Conservation (phyloP, 2,888 invertebrate species). For the Auanema sp. region DNA sequence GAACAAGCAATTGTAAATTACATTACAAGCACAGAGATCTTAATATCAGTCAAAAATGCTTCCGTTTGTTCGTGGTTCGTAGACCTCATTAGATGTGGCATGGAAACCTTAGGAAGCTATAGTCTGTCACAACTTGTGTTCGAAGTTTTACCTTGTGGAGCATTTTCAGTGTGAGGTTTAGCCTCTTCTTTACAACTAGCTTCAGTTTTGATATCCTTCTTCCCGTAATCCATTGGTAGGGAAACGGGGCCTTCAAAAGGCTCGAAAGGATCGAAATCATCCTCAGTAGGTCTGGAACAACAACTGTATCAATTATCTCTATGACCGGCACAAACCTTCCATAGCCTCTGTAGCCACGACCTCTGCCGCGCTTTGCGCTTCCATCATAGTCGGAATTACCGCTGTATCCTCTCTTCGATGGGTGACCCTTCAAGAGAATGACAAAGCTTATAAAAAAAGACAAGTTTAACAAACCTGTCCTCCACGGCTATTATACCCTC, state of each 20-base stretch:
- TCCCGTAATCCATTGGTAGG: slow-evolving; percentile 34
- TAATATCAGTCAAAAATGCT: too few species aligned
- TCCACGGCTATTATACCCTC: slow-evolving; percentile 27
- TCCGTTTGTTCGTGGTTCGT: too few species aligned
- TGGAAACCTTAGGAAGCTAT: too few species aligned
- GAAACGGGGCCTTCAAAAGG: slow-evolving; percentile 38
- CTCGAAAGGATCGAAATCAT: slow-evolving; percentile 49
- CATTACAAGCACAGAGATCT: too few species aligned
- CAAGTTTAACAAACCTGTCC: slow-evolving; percentile 12
- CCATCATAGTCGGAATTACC: slow-evolving; percentile 23
- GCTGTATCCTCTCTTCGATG: slow-evolving; percentile 12
- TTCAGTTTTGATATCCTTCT: background rate
- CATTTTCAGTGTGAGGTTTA: too few species aligned
- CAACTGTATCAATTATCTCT: background rate
- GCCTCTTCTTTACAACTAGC: too few species aligned
- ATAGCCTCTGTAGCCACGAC: slow-evolving; percentile 17
- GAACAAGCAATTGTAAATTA: too few species aligned
- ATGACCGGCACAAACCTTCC: background rate
- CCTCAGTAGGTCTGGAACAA: slow-evolving; percentile 8
- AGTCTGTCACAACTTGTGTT: too few species aligned
- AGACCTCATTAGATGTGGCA: too few species aligned
- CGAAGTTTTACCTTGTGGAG: too few species aligned
- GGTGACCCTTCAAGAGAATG: slow-evolving; percentile 17
- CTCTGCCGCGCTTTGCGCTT: slow-evolving; percentile 20
- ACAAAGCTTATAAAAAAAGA: slow-evolving; percentile 7